Evolutionary conservation across 2,113 vertebrate species (phyloP), one percentile per base, ranked within the genome.

Genomic region (Argyrosomus japonicus): DNA sequence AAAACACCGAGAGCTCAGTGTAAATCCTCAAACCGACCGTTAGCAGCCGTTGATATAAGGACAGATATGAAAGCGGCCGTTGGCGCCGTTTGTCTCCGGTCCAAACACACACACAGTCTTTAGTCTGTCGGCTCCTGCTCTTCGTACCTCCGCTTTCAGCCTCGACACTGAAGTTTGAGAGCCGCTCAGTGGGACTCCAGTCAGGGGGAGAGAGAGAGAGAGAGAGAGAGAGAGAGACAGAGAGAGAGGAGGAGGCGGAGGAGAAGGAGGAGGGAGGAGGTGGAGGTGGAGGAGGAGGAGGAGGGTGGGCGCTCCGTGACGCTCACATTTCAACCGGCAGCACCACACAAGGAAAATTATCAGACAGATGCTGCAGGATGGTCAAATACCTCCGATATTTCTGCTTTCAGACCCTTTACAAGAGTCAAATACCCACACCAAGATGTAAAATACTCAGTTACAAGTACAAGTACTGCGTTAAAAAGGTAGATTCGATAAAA

Each of bases 311-410:
- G 75, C 88, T 88, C 79, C 57, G 87, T 91, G 89, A 92, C 89
- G 91, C 91, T 86, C 91, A 81, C 91, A 77, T 92, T 93, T 92
- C 90, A 91, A 23, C 77, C 75, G 27, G 68, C 65, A 83, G 76
- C 86, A 57, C 85, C 88, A 82, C 87, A 90, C 82, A 93, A 89
- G 87, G 89, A 90, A 89, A 92, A 88, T 84, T 45, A 93, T 84
- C 84, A 89, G 83, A 88, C 86, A 86, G 87, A 92, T 91, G 87
- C 78, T 76, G 79, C 76, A 91, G 69, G 76, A 79, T 45, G 85
- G 76, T 88, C 82, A 68, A 79, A 92, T 80, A 82, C 71, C 84
- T 84, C 85, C 23, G 75, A 84, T 63, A 80, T 76, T 50, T 88
- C 71, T 81, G 71, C 77, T 63, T 29, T 47, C 43, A 71, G 64